Evolutionary conservation across 2,888 invertebrate genomes (phyloP), one percentile per base, ranked within the genome.

Genomic region (Ichneumoninae sp.): DNA sequence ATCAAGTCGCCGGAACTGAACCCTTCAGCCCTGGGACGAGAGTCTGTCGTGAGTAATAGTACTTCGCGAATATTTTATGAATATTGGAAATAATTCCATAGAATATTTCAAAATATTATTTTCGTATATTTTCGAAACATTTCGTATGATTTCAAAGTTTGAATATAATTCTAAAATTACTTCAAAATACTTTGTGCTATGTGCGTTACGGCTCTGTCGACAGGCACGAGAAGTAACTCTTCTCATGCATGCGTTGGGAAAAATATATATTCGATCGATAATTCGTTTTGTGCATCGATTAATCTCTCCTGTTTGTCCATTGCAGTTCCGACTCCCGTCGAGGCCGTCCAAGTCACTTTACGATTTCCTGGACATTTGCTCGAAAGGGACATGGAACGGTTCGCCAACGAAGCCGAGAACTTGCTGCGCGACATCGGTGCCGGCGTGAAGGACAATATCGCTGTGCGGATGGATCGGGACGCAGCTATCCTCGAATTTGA

Each of bases 261-360:
- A 40, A 40, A 10, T 40, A 40, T 1, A 40, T 10, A 40, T 40
- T 40, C 40, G 26, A 54, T 30, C 5, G 5, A 26, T 19, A 19
- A 40, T 19, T 69, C 47, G 30, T 47, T 1, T 40, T 3, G 7
- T 3, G 8, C 1, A 30, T 40, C 54, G 19, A 6, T 40, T 71
- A 47, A 22, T 70, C n/a, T 47, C 40, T n/a, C 76, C 75, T 26
- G 13, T 60, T 70, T 78, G 44, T 72, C 36, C 76, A 82, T 93
- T 93, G 57, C 94, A 96, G 96, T 96, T 89, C 94, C 94, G 65
- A 97, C 97, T 3, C 96, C 96, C 80, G 95, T 97, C 79, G 97
- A 97, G 87, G 96, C 96, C 6, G 97, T 97, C 0, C 95, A 97
- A 80, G 95, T 97, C 6, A 96, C 96, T 79, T 93, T 97, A 8